phyloP scores from a whole-genome alignment of 1,140 invertebrate genomes.

The Sweltsa coloradensis region DNA sequence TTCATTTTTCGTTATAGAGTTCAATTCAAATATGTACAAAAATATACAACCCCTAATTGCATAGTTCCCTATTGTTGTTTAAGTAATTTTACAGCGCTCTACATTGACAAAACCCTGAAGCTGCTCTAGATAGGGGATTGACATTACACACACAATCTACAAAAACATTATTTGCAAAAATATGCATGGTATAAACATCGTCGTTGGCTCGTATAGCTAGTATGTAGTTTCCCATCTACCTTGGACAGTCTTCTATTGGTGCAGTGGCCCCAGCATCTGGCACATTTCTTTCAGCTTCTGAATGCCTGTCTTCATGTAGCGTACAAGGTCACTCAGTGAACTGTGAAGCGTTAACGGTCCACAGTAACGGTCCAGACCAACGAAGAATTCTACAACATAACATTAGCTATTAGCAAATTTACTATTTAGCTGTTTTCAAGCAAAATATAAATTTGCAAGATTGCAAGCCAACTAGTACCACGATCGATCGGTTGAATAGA shows the following conservation, averaged over 20 bases:
- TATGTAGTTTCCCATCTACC: background rate
- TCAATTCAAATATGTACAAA: slow-evolving; percentile 10
- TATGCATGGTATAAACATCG: background rate
- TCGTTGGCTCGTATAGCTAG: background rate
- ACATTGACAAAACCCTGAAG: background rate
- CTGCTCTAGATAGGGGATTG: background rate
- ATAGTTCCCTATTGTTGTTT: slow-evolving; percentile 4
- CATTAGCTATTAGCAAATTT: background rate
- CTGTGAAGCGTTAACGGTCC: slow-evolving; percentile 64
- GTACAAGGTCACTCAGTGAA: slow-evolving; percentile 57
- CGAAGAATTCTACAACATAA: slow-evolving; percentile 59
- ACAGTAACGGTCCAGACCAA: slow-evolving; percentile 56
- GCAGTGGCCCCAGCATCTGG: background rate
- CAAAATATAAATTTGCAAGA: background rate
- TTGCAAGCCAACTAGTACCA: no score
- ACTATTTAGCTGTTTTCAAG: background rate
- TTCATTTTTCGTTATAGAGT: no score
- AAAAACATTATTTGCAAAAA: slow-evolving; percentile 4
- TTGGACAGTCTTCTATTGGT: no score
- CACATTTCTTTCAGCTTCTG: slow-evolving; percentile 32
- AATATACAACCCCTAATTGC: slow-evolving; percentile 13
- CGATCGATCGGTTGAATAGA: no score
- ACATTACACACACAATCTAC: slow-evolving; percentile 1
- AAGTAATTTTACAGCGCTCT: slow-evolving; percentile 4
- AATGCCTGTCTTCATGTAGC: slow-evolving; percentile 60